Percentiles rank a stretch among this genome's conserved stretches.
Evolutionary conservation across 2,113 vertebrate species (phyloP).

Genomic region (Halichoeres trimaculatus): DNA sequence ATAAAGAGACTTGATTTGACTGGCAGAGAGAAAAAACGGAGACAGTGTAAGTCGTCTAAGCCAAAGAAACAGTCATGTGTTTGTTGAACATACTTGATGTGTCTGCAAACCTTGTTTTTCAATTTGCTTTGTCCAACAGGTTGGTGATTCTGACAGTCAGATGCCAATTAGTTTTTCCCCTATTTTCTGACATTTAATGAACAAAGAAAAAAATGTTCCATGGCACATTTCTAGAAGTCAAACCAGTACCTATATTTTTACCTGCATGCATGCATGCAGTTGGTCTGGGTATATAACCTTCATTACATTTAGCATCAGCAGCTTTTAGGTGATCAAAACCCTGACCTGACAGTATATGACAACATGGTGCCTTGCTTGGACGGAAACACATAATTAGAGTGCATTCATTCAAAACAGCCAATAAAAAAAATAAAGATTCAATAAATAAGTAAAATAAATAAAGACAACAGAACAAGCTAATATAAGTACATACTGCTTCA

Average conservation of each 20-base stretch:
- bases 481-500: neutral
- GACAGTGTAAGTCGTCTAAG: no score
- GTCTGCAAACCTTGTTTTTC: no score
- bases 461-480: neutral
- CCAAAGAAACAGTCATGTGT: no score
- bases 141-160: no score
- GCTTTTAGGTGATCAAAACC: neutral
- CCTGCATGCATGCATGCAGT: neutral
- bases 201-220: neutral
- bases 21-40: constrained; percentile 3
- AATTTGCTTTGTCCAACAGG: no score
- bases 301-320: no score
- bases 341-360: neutral
- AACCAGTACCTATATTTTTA: neutral
- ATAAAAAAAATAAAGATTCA: neutral
- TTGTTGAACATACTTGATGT: no score
- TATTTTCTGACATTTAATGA: no score
- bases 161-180: no score
- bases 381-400: neutral
- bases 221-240: neutral
- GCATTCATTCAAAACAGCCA: neutral
- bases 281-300: neutral
- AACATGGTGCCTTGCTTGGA: neutral
- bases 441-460: no score
- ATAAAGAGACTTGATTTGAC: neutral